Evolutionary conservation across 2,888 invertebrate genomes (phyloP).

Genomic region (Ecliptopera silaceata): DNA sequence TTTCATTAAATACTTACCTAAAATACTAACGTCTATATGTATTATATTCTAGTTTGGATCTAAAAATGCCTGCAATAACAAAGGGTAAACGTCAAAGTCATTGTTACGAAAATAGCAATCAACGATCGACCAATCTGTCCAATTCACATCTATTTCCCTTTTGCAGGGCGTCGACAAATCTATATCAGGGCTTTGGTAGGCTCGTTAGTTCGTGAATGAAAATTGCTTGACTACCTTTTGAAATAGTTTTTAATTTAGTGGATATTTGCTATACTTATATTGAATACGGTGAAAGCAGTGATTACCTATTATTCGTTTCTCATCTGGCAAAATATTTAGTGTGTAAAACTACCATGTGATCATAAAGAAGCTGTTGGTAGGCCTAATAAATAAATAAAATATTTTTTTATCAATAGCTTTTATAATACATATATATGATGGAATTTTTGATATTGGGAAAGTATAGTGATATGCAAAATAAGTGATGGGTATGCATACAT

Average conservation of each 20-base stretch:
- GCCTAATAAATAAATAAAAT: no score
- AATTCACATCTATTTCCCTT: slow-evolving; percentile 32
- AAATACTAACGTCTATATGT: no score
- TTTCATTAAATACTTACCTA: no score
- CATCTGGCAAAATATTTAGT: no score
- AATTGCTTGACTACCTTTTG: slow-evolving; percentile 6
- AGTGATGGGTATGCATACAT: no score
- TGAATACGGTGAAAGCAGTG: background rate
- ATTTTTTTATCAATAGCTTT: no score
- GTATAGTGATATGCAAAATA: no score
- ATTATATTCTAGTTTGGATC: background rate
- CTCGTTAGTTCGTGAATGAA: slow-evolving; percentile 23
- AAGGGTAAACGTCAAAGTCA: slow-evolving; percentile 13
- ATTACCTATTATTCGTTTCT: no score
- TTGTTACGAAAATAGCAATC: slow-evolving; percentile 27
- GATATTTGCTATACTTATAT: background rate
- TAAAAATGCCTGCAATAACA: slow-evolving; percentile 11
- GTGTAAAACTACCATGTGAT: no score
- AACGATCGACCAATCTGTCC: slow-evolving; percentile 25
- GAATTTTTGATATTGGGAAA: no score
- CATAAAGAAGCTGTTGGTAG: no score
- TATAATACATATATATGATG: no score
- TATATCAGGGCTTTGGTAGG: slow-evolving; percentile 14
- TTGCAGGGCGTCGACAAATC: slow-evolving; percentile 20
- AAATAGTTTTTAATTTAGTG: background rate